A percentile compares a stretch with the other conserved stretches of the same genome.
These are phyloP conservation scores for Meloidogyne hapla DNA, from an alignment of 1,140 invertebrate species.

Conservation along the genomic window DNA sequence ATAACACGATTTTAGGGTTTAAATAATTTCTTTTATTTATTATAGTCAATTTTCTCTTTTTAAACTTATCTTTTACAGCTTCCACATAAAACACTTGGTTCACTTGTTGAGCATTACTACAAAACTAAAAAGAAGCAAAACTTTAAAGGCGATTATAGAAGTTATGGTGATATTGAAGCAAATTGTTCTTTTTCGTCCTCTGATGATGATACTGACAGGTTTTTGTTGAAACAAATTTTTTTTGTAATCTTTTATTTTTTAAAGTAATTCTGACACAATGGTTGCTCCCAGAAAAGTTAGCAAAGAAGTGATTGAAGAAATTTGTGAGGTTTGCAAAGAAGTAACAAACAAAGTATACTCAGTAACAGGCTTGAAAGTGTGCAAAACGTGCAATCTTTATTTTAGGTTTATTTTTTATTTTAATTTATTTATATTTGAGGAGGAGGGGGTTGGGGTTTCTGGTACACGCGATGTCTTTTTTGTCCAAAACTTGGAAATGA, in stretches of 20 bases:
- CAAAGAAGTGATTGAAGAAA: conserved; percentile 10
- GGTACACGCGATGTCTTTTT: too few species aligned
- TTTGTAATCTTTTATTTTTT: conserved; percentile 16
- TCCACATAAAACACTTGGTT: conserved; percentile 31
- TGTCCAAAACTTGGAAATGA: too few species aligned
- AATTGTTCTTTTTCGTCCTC: neutral
- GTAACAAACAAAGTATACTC: conserved; percentile 37
- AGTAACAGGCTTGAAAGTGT: conserved; percentile 38
- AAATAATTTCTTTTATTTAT: too few species aligned
- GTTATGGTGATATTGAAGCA: conserved; percentile 22
- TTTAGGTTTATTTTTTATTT: conserved; percentile 28
- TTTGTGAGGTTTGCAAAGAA: conserved; percentile 35
- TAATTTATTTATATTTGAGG: too few species aligned
- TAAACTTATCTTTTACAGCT: conserved; percentile 17
- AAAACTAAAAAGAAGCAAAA: conserved; percentile 41
- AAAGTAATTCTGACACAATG: conserved; percentile 4
- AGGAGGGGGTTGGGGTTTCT: too few species aligned
- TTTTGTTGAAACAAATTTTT: neutral
- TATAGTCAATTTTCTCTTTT: too few species aligned
- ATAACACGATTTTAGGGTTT: too few species aligned
- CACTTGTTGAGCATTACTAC: conserved; percentile 40
- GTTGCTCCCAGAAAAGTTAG: neutral
- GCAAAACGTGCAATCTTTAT: conserved; percentile 37
- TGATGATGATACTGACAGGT: neutral
- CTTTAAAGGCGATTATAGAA: conserved; percentile 35